Base-by-base conservation (phyloP, 2,113 vertebrate genomes). In the Neodon shergylaensis region DNA sequence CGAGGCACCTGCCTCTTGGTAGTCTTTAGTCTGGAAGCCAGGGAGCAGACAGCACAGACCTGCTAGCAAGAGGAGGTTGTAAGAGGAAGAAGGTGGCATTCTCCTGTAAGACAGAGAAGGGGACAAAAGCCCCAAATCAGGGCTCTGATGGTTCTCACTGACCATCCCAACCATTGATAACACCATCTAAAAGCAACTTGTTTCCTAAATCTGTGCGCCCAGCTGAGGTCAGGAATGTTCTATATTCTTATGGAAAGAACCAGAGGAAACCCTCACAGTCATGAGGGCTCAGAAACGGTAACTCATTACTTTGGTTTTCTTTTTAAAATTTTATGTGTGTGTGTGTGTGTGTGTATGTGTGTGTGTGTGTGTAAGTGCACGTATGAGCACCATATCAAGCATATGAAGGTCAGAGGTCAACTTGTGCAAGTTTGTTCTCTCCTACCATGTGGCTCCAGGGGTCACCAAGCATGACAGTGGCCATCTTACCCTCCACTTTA, bases 91-190 rank as follows among this genome's bases (percentile, higher is more conserved):
- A 70, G 66, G 65, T 2, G 65, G 10, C 95, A 97, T 96, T 12
- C n/a, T 95, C 92, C 97, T 96, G 79, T 12, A 74, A 54, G 78
- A 90, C 44, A 93, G 78, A 90, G 49, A 76, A 28, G 26, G 39
- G n/a, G 11, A 7, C 10, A 52, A 36, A 26, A n/a, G 68, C 21
- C 47, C 76, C 24, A 88, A 52, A 16, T 76, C 39, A 68, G 39
- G n/a, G 17, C 24, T 11, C 12, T 3, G 19, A 7, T 22, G n/a
- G 13, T 24, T 70, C 12, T 11, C 42, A 14, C 2, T 3, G 10
- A 72, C 44, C 0, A 0, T 31, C 0, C 13, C 14, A 17, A 19
- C 28, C 39, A 16, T 0, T 36, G 33, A 72, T 47, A 87, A 54
- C 44, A 87, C 21, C 19, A 36, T 22, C 19, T n/a, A 2, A 36